Evolutionary conservation across 35 echinoderm and acorn worm genomes (phyloP).

Genomic region (Strongylocentrotus purpuratus): DNA sequence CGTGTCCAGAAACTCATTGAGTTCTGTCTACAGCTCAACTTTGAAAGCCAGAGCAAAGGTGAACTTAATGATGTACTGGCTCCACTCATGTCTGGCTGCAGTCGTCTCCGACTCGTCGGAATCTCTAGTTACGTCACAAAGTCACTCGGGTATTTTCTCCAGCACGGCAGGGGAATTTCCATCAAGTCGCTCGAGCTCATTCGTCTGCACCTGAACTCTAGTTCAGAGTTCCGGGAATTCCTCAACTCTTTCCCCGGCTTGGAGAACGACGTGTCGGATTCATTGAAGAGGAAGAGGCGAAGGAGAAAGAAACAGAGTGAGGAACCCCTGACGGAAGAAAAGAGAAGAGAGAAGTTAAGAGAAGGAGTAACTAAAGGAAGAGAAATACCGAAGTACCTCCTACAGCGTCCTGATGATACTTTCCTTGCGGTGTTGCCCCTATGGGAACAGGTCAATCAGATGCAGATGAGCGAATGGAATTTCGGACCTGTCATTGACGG

Average conservation of each 20-base stretch:
- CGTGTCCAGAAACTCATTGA: constrained; percentile 49
- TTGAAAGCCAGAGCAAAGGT: constrained; percentile 53
- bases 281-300: constrained; percentile 23
- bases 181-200: constrained; percentile 47
- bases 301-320: not conserved
- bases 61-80: constrained; percentile 39
- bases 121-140: constrained; percentile 56
- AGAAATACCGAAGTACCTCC: constrained; percentile 35
- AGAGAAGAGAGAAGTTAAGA: not conserved
- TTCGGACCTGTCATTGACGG: constrained; percentile 45
- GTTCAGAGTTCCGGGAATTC: constrained; percentile 58
- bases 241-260: constrained; percentile 49
- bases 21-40: constrained; percentile 58
- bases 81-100: constrained; percentile 16
- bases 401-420: constrained; percentile 16
- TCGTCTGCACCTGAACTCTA: constrained; percentile 52
- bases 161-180: constrained; percentile 19
- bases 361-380: not conserved
- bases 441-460: constrained; percentile 38
- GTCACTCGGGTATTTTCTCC: constrained; percentile 45
- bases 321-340: not conserved
- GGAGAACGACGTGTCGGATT: constrained; percentile 6
- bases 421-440: constrained; percentile 30
- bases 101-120: constrained; percentile 41
- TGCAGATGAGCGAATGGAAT: constrained; percentile 42